Percentiles rank a stretch among this genome's conserved stretches.
These are phyloP conservation scores for Coryphaenoides rupestris DNA, from an alignment of 2,113 vertebrate species.

Conservation along the genomic window DNA sequence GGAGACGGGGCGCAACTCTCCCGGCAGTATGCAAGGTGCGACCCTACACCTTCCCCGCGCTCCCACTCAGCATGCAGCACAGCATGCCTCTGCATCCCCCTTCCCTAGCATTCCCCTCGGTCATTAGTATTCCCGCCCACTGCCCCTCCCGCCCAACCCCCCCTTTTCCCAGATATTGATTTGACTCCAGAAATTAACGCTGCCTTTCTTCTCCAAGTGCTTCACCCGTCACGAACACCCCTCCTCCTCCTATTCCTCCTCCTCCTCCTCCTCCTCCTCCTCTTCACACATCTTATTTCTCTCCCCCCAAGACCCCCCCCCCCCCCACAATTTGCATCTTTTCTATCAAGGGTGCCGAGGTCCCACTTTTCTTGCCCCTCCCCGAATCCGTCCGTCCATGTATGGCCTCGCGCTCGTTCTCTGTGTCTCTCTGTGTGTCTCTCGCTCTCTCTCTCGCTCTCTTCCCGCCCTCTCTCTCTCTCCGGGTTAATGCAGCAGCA, in stretches of 20 bases:
- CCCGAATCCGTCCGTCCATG: background rate
- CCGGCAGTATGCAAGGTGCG: no score
- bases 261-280: conserved; percentile 32
- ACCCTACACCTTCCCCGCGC: no score
- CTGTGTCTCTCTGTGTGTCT: conserved; percentile 29
- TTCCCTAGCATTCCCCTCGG: no score
- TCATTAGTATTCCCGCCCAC: no score
- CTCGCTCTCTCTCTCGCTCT: no score
- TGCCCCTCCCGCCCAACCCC: conserved; percentile 6
- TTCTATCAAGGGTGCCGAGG: no score
- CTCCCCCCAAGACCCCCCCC: conserved; percentile 3
- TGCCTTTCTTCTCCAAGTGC: conserved; percentile 4
- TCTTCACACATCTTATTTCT: no score
- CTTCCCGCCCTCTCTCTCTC: conserved; percentile 20
- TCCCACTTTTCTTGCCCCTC: background rate
- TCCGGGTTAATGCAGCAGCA: conserved; percentile 58
- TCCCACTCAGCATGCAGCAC: no score
- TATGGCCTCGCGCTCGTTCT: conserved; percentile 5
- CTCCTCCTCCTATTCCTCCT: conserved; percentile 37
- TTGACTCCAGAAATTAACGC: conserved; percentile 33
- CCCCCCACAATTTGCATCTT: no score
- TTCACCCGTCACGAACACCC: background rate
- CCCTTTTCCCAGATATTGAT: conserved; percentile 24
- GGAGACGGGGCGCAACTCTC: no score
- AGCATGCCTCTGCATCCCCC: no score